phyloP scores from a whole-genome alignment of 2,888 invertebrate species.

The Periphyllus acericola region DNA sequence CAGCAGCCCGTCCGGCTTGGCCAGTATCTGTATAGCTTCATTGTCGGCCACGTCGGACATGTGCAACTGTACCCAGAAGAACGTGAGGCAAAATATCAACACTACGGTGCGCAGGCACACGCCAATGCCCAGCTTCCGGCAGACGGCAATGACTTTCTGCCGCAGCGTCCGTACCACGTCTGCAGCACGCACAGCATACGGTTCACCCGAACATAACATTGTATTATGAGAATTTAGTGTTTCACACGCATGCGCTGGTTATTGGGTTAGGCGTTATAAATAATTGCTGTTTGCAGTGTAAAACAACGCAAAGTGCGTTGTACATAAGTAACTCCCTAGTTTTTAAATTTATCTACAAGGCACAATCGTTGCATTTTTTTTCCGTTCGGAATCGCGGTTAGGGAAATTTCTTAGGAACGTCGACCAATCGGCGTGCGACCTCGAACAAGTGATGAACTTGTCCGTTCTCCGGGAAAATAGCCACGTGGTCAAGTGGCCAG shows the following conservation, averaged over 20 bases:
- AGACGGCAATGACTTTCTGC: slow-evolving; percentile 42
- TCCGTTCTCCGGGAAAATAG: too few relatives aligned
- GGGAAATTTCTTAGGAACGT: too few relatives aligned
- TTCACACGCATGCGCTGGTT: neutral
- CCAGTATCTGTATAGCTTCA: slow-evolving; percentile 49
- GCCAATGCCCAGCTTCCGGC: slow-evolving; percentile 49
- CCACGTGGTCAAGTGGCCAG: too few relatives aligned
- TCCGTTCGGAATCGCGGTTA: too few relatives aligned
- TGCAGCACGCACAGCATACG: neutral
- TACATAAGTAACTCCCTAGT: too few relatives aligned
- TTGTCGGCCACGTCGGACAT: slow-evolving; percentile 70
- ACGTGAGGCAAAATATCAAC: slow-evolving; percentile 71
- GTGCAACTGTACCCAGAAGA: slow-evolving; percentile 74
- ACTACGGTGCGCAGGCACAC: slow-evolving; percentile 68
- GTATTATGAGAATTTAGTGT: neutral
- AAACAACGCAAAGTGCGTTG: too few relatives aligned
- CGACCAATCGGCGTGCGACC: too few relatives aligned
- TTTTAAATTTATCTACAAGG: too few relatives aligned
- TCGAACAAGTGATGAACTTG: too few relatives aligned
- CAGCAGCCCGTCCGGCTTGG: slow-evolving; percentile 60
- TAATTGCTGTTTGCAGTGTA: too few relatives aligned
- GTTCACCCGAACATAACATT: neutral
- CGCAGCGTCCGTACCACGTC: slow-evolving; percentile 42
- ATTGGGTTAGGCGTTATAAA: neutral
- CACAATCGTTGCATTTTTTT: too few relatives aligned